phyloP scores from a whole-genome alignment of 2,888 invertebrate species.

The Gonocerus acuteangulatus region DNA sequence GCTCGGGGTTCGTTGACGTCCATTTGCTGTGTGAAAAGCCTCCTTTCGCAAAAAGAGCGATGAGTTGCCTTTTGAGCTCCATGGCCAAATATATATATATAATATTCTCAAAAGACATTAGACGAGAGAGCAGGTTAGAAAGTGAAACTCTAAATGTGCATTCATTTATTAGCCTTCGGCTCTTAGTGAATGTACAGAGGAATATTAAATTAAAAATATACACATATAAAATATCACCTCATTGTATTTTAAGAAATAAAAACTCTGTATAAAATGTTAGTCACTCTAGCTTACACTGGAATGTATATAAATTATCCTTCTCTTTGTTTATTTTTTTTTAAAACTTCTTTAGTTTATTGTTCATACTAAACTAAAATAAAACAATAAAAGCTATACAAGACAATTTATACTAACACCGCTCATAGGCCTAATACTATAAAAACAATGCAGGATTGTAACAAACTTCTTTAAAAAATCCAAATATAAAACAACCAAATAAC shows the following conservation, averaged over 20 bases:
- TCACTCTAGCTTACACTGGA: constrained; percentile 23
- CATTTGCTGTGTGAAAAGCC: too few relatives aligned
- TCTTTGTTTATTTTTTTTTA: constrained; percentile 1
- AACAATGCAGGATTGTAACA: constrained; percentile 11
- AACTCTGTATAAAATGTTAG: constrained; percentile 26
- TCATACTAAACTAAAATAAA: background rate
- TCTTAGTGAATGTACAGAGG: background rate
- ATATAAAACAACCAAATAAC: background rate
- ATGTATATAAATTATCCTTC: constrained; percentile 12
- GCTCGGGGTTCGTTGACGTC: too few relatives aligned
- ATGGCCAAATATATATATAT: too few relatives aligned
- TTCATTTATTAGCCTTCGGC: background rate
- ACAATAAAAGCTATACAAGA: constrained; percentile 16
- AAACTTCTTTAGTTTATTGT: constrained; percentile 2
- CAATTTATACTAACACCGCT: constrained; percentile 14
- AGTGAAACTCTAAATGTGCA: too few relatives aligned
- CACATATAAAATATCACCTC: constrained; percentile 19
- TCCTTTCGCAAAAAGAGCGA: too few relatives aligned
- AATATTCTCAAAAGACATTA: too few relatives aligned
- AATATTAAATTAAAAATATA: background rate
- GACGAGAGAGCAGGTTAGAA: too few relatives aligned
- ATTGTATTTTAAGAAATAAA: constrained; percentile 20
- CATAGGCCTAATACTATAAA: constrained; percentile 12
- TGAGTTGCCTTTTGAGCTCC: too few relatives aligned
- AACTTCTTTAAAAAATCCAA: background rate